Percentiles rank a stretch among this genome's conserved stretches.
Evolutionary conservation across 2,113 vertebrate species (phyloP).

Genomic region (Dicentrarchus labrax): DNA sequence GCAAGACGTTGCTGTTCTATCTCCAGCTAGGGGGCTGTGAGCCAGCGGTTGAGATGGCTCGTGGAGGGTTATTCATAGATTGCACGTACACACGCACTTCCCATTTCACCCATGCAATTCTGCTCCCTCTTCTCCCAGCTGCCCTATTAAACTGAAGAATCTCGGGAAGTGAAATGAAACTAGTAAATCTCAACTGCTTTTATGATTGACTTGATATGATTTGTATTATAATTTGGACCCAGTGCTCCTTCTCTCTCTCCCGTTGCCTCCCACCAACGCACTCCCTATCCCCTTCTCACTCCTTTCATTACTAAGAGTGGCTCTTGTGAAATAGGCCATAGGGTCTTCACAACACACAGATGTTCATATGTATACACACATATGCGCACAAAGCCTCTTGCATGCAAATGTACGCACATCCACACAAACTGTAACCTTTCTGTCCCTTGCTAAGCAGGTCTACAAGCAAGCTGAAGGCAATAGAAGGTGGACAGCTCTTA

Average conservation of each 20-base stretch:
- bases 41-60: constrained; percentile 72
- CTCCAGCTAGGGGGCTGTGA: constrained; percentile 77
- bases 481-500: constrained; percentile 13
- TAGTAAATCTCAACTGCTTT: constrained; percentile 83
- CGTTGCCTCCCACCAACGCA: constrained; percentile 61
- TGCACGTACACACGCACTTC: constrained; percentile 49
- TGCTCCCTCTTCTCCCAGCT: constrained; percentile 73
- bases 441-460: neutral
- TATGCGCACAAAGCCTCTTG: constrained; percentile 2
- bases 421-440: neutral
- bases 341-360: constrained; percentile 50
- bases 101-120: constrained; percentile 76
- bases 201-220: constrained; percentile 86
- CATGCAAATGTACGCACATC: neutral
- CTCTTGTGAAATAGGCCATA: constrained; percentile 68
- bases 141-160: constrained; percentile 85
- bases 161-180: constrained; percentile 85
- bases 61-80: constrained; percentile 73
- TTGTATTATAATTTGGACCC: constrained; percentile 85
- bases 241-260: constrained; percentile 65
- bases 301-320: constrained; percentile 83
- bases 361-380: constrained; percentile 29
- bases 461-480: constrained; percentile 11
- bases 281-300: constrained; percentile 63
- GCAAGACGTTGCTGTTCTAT: constrained; percentile 75